A percentile compares a stretch with the other conserved stretches of the same genome.
Conservation (phyloP, 23 tunicate species). For the Clavelina lepadiformis region DNA sequence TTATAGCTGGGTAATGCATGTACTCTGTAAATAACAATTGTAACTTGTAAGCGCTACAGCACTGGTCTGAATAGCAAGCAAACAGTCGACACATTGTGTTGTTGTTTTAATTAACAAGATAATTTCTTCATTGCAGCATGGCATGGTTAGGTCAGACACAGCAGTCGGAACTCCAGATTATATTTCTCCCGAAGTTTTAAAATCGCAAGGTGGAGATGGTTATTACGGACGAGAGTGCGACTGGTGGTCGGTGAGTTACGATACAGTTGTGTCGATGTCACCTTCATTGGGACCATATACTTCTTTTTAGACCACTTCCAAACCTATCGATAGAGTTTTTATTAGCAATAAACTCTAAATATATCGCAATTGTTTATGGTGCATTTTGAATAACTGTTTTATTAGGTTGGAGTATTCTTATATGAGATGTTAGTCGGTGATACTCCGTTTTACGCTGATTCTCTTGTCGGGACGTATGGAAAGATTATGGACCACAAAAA, state of each 20-base stretch:
- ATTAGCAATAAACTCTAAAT: no score
- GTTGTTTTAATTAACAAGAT: not conserved
- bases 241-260: constrained; percentile 92
- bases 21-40: no score
- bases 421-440: constrained; percentile 95
- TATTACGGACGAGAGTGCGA: constrained; percentile 93
- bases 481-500: constrained; percentile 95
- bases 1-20: no score
- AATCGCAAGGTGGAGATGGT: constrained; percentile 92
- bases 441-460: constrained; percentile 94
- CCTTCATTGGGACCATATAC: no score
- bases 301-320: no score
- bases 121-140: constrained; percentile 34
- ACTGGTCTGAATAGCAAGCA: not conserved
- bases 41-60: no score
- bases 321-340: no score
- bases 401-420: constrained; percentile 90
- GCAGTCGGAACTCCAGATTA: constrained; percentile 99
- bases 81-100: no score
- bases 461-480: constrained; percentile 94
- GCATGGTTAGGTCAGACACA: constrained; percentile 89
- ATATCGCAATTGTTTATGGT: no score
- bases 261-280: no score
- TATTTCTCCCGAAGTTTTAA: constrained; percentile 96
- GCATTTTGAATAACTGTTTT: no score